These are phyloP conservation scores for Gobio gobio DNA, from an alignment of 2,113 vertebrate species.

Conservation along the genomic window DNA sequence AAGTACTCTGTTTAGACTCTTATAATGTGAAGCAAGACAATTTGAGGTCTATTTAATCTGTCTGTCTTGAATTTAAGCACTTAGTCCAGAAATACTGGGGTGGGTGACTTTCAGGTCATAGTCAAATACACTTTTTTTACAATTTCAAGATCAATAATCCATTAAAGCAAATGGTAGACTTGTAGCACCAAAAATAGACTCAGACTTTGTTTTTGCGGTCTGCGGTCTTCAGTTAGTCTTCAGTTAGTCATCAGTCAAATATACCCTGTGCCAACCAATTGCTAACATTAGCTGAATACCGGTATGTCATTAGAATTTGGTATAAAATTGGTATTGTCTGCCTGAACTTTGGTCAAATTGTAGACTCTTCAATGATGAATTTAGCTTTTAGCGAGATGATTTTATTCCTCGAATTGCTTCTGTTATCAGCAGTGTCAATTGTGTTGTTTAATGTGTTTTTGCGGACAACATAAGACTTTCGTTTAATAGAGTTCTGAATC, in stretches of 20 bases:
- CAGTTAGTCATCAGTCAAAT: background rate
- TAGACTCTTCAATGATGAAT: conserved; percentile 79
- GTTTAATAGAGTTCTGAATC: conserved; percentile 86
- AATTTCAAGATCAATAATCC: background rate
- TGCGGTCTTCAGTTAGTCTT: no score
- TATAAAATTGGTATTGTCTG: background rate
- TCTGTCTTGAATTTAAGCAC: background rate
- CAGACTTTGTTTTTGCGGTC: background rate
- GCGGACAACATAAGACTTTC: conserved; percentile 70
- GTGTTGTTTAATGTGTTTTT: conserved; percentile 64
- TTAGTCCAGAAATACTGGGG: background rate
- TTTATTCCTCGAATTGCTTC: conserved; percentile 69
- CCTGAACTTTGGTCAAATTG: conserved; percentile 69
- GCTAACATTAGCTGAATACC: background rate
- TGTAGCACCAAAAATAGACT: background rate
- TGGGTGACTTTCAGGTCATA: background rate
- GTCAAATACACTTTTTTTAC: background rate
- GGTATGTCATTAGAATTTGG: background rate
- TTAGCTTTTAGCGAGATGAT: conserved; percentile 78
- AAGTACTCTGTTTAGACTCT: background rate
- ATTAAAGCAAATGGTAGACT: background rate
- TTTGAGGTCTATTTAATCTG: background rate
- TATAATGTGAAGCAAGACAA: background rate
- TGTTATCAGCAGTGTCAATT: conserved; percentile 69
- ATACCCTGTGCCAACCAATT: background rate